Base-by-base conservation (phyloP, 2,113 vertebrate species). In the Echinops telfairi region DNA sequence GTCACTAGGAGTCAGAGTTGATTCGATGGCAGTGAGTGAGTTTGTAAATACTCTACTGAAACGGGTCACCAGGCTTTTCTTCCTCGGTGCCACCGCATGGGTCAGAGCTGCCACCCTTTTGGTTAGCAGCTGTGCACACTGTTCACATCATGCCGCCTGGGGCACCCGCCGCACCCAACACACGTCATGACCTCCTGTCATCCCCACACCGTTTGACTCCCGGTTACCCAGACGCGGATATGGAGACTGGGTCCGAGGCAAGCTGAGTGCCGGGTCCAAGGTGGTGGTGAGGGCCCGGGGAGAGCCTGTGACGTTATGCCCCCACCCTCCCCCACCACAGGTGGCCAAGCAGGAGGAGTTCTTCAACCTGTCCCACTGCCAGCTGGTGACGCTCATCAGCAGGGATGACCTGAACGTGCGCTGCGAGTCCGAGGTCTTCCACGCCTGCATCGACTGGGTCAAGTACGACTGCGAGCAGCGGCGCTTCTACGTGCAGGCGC, bases 381-480 rank as follows among this genome's bases (percentile, higher is more conserved):
- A 99, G 96, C 98, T 99, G 96, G 99, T 98, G 89, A 98, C 98
- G 0, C 98, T 99, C 82, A 98, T 99, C 96, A 99, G 99, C 97
- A 98, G 99, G 0, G 99, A 99, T 2, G 99, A 99, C 96, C 98
- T 99, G 89, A 99, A 99, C 14, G 99, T 99, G 60, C 99, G 99
- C 94, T 99, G 99, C 25, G 99, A 99, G 97, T 99, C 99, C 0
- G 99, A 99, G 92, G 99, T 99, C 66, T 99, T 99, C 97, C 99
- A 99, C 66, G 99, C 99, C 0, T 99, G 99, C 31, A 98, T 99
- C 97, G 98, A 98, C 36, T 99, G 99, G 99, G 99, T 99, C 57
- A 98, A 98, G 43, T 99, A 99, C 9, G 99, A 99, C 97, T 98
- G 98, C 0, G 98, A 98, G 86, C 97, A 97, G 93, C 98, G 99